Evolutionary conservation across 2,888 invertebrate species (phyloP), one percentile per base, ranked within the genome.

Genomic region (Oeneis ivallda): DNA sequence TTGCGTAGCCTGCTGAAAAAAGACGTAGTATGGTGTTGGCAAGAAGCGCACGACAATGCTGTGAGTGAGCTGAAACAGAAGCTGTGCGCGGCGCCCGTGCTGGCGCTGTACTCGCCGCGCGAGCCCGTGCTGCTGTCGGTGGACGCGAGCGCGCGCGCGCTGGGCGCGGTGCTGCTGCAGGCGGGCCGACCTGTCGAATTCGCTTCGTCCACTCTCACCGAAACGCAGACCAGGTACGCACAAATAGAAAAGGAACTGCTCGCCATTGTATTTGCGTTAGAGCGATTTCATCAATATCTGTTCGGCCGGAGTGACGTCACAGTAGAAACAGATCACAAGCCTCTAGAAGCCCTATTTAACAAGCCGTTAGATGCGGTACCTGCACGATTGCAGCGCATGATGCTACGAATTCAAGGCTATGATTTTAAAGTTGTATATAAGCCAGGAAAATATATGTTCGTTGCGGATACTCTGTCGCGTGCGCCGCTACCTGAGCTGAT

Each of bases 261-360:
- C 32, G 32, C 32, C 4, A 34, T 34, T 6, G 32, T 34, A 6
- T 34, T 34, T 6, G 32, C 32, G 4, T 2, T 34, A 5, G 32
- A 34, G 32, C 2, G 32, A 6, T 34, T 34, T 6, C 32, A 6
- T 5, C 32, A 34, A 34, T 34, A 34, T 34, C 6, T 34, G 32
- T 34, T 34, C 32, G 32, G 32, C 6, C 2, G 32, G 32, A 2
- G 32, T 5, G 32, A 34, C 6, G 32, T 34, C 2, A 34, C 32
- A 6, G 32, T 34, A n/a, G n/a, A 78, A 32, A 71, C 72, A 0
- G 78, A 79, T 45, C 77, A 78, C 32, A 77, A 77, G 15, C 77
- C 77, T 0, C 60, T 77, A 0, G 75, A 76, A 53, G 57, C 67
- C 0, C 32, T 77, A 11, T 77, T 76, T 64, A 74, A 69, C 32